phyloP scores from a whole-genome alignment of 1,140 invertebrate species.

The Brachionus asplanchnoidis region DNA sequence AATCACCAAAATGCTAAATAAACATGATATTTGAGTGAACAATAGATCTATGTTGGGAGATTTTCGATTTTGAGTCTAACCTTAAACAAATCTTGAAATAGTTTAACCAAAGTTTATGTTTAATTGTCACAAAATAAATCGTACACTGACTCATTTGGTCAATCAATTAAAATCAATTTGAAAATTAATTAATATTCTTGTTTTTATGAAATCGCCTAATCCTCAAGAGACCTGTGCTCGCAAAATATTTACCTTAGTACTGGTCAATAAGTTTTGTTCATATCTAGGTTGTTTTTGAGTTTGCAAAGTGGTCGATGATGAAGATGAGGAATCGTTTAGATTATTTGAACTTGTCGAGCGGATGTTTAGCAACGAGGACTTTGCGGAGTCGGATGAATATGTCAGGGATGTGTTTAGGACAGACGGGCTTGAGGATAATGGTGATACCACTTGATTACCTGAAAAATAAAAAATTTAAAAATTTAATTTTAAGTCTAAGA shows the following conservation, averaged over 20 bases:
- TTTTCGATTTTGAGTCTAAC: background rate
- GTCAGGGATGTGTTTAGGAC: background rate
- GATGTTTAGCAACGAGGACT: background rate
- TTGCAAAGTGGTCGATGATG: constrained; percentile 22
- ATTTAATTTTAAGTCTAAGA: background rate
- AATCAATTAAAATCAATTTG: constrained; percentile 30
- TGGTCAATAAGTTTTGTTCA: background rate
- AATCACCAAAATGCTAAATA: constrained; percentile 25
- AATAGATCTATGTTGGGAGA: background rate
- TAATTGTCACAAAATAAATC: constrained; percentile 10
- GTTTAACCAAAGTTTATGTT: background rate
- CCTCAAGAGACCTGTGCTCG: background rate
- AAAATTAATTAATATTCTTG: constrained; percentile 24
- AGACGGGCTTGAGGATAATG: background rate
- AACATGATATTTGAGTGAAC: background rate
- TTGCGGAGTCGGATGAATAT: constrained; percentile 14
- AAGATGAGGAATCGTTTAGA: constrained; percentile 8
- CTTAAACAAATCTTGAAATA: constrained; percentile 21
- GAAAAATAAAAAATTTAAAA: too few relatives aligned
- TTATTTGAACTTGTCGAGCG: constrained; percentile 3
- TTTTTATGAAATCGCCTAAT: background rate
- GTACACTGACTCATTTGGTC: background rate
- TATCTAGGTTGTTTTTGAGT: background rate
- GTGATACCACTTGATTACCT: constrained; percentile 4
- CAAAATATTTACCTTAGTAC: constrained; percentile 14